Percentiles rank a stretch among this genome's conserved stretches.
phyloP scores from a whole-genome alignment of 2,797 vertebrate species.

The Acanthurus lineatus region DNA sequence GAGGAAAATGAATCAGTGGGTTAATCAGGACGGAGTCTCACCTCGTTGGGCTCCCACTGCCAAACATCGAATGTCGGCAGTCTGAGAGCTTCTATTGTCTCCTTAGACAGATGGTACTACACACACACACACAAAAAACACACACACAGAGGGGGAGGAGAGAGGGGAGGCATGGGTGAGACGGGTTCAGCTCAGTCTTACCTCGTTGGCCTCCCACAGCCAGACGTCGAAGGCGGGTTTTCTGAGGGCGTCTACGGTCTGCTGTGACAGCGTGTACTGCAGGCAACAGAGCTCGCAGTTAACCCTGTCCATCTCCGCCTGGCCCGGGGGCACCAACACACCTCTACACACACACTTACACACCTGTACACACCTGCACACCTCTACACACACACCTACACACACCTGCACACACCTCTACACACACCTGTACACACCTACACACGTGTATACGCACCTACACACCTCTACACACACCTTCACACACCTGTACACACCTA shows the following conservation, averaged over 20 bases:
- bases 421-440: not conserved
- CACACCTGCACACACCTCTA: not conserved
- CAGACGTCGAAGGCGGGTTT: constrained; percentile 92
- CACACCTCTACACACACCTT: not conserved
- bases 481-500: too few relatives aligned
- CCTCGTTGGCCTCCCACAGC: constrained; percentile 94
- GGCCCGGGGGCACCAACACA: constrained; percentile 38
- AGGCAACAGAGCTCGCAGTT: constrained; percentile 67
- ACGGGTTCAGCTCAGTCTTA: constrained; percentile 74
- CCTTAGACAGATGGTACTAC: constrained; percentile 93
- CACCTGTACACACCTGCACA: too few relatives aligned
- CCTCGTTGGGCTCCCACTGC: constrained; percentile 97
- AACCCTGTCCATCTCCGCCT: constrained; percentile 61
- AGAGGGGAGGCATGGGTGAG: constrained; percentile 43
- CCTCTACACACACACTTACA: not conserved
- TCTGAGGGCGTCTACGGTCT: constrained; percentile 91
- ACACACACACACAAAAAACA: constrained; percentile 55
- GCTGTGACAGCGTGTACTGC: constrained; percentile 92
- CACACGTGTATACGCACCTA: not conserved
- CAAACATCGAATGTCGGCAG: constrained; percentile 95
- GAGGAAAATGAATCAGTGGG: not conserved
- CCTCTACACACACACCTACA: too few relatives aligned
- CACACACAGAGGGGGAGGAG: constrained; percentile 5
- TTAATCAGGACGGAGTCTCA: constrained; percentile 71
- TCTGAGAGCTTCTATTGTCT: constrained; percentile 92